Evolutionary conservation across 2,888 invertebrate genomes (phyloP), one percentile per base, ranked within the genome.

Genomic region (Nysson spinosus): DNA sequence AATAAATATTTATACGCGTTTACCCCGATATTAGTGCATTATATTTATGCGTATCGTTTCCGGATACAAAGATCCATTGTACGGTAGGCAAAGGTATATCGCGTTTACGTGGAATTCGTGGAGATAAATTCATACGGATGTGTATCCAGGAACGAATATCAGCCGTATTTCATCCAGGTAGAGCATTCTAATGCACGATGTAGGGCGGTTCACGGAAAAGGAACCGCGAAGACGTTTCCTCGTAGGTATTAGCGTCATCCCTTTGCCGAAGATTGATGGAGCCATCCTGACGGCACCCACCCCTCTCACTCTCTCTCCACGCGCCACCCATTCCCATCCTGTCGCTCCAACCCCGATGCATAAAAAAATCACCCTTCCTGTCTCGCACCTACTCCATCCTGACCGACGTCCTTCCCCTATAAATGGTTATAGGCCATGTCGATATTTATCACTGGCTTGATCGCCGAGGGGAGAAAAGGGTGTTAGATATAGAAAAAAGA

Each of bases 211-310:
- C 43, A 14, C 60, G 75, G 65, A 70, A 67, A 76, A 73, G 76
- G 65, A 64, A 71, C 76, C 71, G 73, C 71, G 67, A 74, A 78
- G 77, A 80, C 76, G 79, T 75, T 77, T 74, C 64, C 76, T 62
- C 72, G 52, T 69, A 75, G 80, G 84, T 83, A 84, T 84, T 83
- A 84, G 78, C 83, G 83, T 85, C 84, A 83, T 82, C 76, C 80
- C 79, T 75, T 75, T 78, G 81, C 75, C 77, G 83, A 85, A 85
- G 85, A 85, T 85, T 85, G 85, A 85, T 84, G 85, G 79, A 79
- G 76, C 74, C 63, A 64, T 72, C 78, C 71, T 77, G 71, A 77
- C 71, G 75, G 74, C 72, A 73, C 50, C 64, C 65, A 62, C 70
- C 66, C 67, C 54, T 40, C 39, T 20, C 52, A 34, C 63, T 51